Percentiles rank a stretch among this genome's conserved stretches.
These are phyloP conservation scores for Enteromius treurensis DNA, from an alignment of 2,797 vertebrate species.

Conservation along the genomic window DNA sequence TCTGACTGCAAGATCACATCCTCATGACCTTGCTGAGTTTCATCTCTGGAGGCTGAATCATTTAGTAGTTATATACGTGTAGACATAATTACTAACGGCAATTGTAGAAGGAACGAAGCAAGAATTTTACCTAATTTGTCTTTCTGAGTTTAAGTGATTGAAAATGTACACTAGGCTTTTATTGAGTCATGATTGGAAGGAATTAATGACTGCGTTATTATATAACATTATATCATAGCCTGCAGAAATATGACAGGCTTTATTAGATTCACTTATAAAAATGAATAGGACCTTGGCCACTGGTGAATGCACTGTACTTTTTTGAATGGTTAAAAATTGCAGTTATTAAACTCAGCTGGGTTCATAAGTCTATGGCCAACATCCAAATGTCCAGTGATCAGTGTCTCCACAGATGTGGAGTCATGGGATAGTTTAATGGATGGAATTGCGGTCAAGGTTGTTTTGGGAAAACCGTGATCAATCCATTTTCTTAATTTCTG, in stretches of 20 bases:
- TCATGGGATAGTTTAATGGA: conserved; percentile 15
- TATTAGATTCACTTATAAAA: not conserved
- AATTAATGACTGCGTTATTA: not conserved
- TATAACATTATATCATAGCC: not conserved
- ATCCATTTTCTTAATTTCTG: not conserved
- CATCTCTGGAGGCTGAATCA: not conserved
- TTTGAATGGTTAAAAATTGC: not conserved
- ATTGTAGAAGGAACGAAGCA: not conserved
- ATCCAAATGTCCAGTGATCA: not conserved
- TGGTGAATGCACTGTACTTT: not conserved
- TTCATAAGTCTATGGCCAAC: not conserved
- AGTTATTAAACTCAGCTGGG: not conserved
- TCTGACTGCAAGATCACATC: conserved; percentile 9
- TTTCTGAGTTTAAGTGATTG: not conserved
- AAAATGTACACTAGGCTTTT: not conserved
- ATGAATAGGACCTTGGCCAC: not conserved
- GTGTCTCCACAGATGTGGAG: conserved; percentile 3
- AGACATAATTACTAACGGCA: not conserved
- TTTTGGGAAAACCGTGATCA: not conserved
- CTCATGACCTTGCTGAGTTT: conserved; percentile 1
- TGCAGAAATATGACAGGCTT: not conserved
- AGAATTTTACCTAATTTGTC: not conserved
- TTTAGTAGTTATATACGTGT: not conserved
- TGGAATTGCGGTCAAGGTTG: conserved; percentile 13
- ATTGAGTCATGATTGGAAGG: not conserved